phyloP scores from a whole-genome alignment of 2,888 invertebrate species.

The Oegoconia quadripuncta region DNA sequence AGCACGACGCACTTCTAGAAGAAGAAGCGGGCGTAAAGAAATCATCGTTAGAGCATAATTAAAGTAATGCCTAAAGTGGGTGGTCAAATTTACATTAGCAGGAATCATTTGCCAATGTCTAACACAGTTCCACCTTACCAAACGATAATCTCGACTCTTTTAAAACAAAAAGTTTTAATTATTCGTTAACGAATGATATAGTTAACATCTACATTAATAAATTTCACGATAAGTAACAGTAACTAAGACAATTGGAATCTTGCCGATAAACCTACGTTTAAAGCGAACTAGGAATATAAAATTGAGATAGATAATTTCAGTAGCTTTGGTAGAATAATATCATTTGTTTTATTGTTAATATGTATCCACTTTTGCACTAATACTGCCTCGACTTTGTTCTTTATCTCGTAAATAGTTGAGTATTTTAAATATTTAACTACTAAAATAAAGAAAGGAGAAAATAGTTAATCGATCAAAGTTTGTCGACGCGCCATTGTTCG shows the following conservation, averaged over 20 bases:
- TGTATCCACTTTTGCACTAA: constrained; percentile 29
- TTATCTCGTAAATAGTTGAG: constrained; percentile 38
- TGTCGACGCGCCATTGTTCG: constrained; percentile 29
- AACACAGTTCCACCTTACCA: constrained; percentile 74
- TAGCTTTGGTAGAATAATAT: constrained; percentile 75
- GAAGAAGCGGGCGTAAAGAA: constrained; percentile 19
- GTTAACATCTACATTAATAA: constrained; percentile 55
- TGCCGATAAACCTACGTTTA: constrained; percentile 74
- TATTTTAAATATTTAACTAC: constrained; percentile 44
- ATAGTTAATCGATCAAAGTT: constrained; percentile 23
- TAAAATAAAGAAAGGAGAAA: constrained; percentile 36
- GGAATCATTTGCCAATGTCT: constrained; percentile 46
- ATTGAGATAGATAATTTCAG: constrained; percentile 76
- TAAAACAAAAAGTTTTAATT: constrained; percentile 40
- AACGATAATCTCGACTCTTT: constrained; percentile 56
- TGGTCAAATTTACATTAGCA: constrained; percentile 36
- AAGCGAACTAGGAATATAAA: constrained; percentile 77
- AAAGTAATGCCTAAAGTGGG: neutral
- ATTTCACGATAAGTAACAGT: constrained; percentile 59
- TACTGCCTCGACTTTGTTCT: constrained; percentile 17
- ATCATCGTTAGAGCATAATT: neutral
- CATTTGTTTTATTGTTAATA: constrained; percentile 47
- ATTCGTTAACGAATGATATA: constrained; percentile 41
- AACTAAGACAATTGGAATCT: constrained; percentile 72
- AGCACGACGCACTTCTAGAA: neutral